Conservation (phyloP, 2,113 vertebrate species). For the Zapus hudsonius region DNA sequence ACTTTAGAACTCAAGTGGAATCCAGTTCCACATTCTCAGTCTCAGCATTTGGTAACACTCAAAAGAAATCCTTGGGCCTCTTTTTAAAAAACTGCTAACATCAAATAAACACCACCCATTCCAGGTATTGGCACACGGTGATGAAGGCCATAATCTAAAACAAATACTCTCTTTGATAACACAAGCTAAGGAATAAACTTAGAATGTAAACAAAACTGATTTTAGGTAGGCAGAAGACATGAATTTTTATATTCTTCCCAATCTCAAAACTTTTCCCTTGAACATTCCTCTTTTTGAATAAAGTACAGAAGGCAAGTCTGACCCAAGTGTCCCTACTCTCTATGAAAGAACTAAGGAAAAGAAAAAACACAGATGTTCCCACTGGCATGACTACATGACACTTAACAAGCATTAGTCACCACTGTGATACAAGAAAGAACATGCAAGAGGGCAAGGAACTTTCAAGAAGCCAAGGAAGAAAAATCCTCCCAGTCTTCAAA, state of each 20-base stretch:
- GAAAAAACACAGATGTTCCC: not conserved
- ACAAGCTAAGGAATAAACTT: constrained; percentile 40
- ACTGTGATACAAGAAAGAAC: constrained; percentile 58
- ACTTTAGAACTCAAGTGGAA: not conserved
- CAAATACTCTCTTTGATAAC: not conserved
- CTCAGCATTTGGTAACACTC: not conserved
- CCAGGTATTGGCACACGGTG: not conserved
- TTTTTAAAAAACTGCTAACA: constrained; percentile 55
- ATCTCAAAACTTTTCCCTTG: constrained; percentile 38
- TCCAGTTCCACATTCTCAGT: not conserved
- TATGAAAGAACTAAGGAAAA: constrained; percentile 17
- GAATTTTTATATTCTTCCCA: constrained; percentile 38
- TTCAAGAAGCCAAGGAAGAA: constrained; percentile 62
- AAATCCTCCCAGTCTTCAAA: constrained; percentile 57
- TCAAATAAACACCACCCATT: constrained; percentile 20
- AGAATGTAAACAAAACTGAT: constrained; percentile 49
- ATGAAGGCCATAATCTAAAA: constrained; percentile 27
- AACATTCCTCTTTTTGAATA: not conserved
- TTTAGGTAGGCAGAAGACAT: not conserved
- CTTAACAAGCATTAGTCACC: constrained; percentile 58
- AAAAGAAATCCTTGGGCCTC: not conserved
- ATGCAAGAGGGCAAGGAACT: constrained; percentile 45
- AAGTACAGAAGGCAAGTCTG: constrained; percentile 47
- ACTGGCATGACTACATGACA: constrained; percentile 44
- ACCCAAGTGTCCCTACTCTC: constrained; percentile 2